A percentile compares a stretch with the other conserved stretches of the same genome.
Conservation (phyloP, 2,113 vertebrate genomes). For the Ginglymostoma cirratum region DNA sequence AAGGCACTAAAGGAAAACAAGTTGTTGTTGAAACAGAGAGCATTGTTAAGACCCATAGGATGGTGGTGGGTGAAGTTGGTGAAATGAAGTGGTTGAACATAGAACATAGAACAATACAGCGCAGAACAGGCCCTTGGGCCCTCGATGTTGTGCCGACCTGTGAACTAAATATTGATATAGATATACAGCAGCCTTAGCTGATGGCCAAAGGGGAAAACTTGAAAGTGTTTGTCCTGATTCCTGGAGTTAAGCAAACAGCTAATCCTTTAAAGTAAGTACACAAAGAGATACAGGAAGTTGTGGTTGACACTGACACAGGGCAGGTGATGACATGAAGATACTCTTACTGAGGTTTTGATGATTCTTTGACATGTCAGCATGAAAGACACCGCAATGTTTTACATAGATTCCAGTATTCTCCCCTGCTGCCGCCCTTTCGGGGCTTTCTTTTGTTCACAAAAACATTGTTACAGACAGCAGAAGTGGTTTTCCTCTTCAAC, state of each 20-base stretch:
- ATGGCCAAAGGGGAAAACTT: background rate
- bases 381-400: background rate
- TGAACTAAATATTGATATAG: too few relatives aligned
- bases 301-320: background rate
- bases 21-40: too few relatives aligned
- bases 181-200: background rate
- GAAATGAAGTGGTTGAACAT: background rate
- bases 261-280: background rate
- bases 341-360: background rate
- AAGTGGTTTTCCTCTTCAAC: background rate
- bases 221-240: background rate
- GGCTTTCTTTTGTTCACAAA: background rate
- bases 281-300: background rate
- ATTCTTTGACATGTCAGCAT: background rate
- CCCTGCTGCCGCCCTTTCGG: background rate
- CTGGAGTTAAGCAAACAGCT: background rate
- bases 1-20: too few relatives aligned
- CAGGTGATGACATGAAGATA: background rate
- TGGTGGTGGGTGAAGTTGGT: too few relatives aligned
- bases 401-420: background rate
- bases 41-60: too few relatives aligned
- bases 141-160: too few relatives aligned
- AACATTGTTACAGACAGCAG: background rate
- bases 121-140: too few relatives aligned
- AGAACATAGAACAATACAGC: too few relatives aligned